Percentiles rank a stretch among this genome's conserved stretches.
These are phyloP conservation scores for Eustalomyia histrio DNA, from an alignment of 2,888 invertebrate genomes.

Conservation along the genomic window DNA sequence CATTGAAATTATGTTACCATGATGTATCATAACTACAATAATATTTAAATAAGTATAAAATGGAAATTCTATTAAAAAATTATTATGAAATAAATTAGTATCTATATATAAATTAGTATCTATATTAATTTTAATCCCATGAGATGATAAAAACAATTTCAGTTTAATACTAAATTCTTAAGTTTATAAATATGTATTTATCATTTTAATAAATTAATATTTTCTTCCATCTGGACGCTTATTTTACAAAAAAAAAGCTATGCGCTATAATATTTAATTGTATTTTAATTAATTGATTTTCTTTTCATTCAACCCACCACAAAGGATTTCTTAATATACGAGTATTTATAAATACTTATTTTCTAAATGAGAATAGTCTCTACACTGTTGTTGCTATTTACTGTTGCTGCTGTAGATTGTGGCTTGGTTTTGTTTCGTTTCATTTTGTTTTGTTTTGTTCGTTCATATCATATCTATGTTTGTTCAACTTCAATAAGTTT, in stretches of 20 bases:
- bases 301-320: background rate
- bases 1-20: too few species aligned
- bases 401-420: slow-evolving; percentile 4
- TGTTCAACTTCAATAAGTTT: slow-evolving; percentile 49
- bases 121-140: too few species aligned
- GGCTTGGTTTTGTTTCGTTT: slow-evolving; percentile 10
- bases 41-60: slow-evolving; percentile 20
- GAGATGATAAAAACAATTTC: too few species aligned
- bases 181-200: too few species aligned
- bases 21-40: background rate
- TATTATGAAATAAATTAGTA: too few species aligned
- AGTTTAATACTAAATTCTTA: too few species aligned
- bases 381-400: background rate
- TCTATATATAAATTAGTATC: too few species aligned
- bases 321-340: background rate
- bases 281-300: slow-evolving; percentile 60
- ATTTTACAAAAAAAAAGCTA: slow-evolving; percentile 37
- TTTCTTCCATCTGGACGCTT: slow-evolving; percentile 12
- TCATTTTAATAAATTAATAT: background rate
- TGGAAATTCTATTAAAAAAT: slow-evolving; percentile 14
- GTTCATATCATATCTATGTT: slow-evolving; percentile 51
- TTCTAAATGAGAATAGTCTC: slow-evolving; percentile 36
- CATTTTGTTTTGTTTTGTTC: slow-evolving; percentile 13
- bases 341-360: slow-evolving; percentile 44
- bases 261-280: slow-evolving; percentile 54